A percentile compares a stretch with the other conserved stretches of the same genome.
Conservation (phyloP, 2,888 invertebrate genomes). For the Biston betularia region DNA sequence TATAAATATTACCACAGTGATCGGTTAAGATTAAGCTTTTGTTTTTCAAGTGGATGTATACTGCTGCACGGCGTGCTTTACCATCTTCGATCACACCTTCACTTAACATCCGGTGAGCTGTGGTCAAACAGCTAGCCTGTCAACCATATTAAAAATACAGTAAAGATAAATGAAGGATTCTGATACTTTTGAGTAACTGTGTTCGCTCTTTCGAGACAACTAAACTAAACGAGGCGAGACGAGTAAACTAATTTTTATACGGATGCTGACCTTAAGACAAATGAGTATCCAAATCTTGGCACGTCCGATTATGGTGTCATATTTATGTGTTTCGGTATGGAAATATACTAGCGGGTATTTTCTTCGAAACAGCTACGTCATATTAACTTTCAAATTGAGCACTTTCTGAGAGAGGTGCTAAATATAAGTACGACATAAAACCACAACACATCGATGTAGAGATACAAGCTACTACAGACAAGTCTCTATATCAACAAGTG, state of each 20-base stretch:
- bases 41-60: too few species aligned
- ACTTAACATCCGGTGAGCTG: too few species aligned
- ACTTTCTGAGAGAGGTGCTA: slow-evolving; percentile 26
- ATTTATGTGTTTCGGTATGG: slow-evolving; percentile 1
- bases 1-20: slow-evolving; percentile 11
- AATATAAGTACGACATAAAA: slow-evolving; percentile 13
- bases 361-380: slow-evolving; percentile 8
- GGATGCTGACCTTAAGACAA: neutral
- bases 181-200: neutral
- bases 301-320: slow-evolving; percentile 7
- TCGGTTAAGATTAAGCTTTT: slow-evolving; percentile 7
- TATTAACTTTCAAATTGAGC: slow-evolving; percentile 28
- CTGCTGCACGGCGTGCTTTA: too few species aligned
- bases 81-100: too few species aligned
- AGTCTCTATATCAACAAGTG: neutral
- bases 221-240: too few species aligned
- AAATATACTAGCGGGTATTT: slow-evolving; percentile 4
- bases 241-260: neutral
- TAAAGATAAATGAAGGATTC: neutral
- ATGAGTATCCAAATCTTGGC: slow-evolving; percentile 8
- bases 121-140: too few species aligned
- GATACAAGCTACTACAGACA: slow-evolving; percentile 7
- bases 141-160: too few species aligned
- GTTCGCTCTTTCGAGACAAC: slow-evolving; percentile 1
- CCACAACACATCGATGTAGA: neutral